Base-by-base conservation (phyloP, 2,888 invertebrate species). In the Torymus texanus region DNA sequence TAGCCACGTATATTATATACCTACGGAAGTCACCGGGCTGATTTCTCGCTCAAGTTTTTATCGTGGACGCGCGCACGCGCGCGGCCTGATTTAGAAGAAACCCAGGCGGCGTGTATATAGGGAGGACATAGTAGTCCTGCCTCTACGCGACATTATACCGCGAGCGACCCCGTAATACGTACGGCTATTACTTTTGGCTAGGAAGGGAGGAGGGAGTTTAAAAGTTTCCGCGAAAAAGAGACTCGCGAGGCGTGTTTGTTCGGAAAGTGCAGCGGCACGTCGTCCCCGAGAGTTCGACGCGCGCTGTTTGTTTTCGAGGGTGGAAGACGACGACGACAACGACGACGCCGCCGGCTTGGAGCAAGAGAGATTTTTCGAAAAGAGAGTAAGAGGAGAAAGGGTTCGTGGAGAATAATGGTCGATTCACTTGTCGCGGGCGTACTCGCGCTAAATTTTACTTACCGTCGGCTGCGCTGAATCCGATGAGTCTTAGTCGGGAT, bases 41-140 rank as follows among this genome's bases (percentile, higher is more conserved):
- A 78, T 76, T 62, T 59, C 78, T 74, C 21, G 71, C 55, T 71
- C 21, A 71, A 71, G 59, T 76, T 75, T 73, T 78, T 70, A 58
- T 61, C 50, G 59, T 2, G 21, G 21, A 21, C 21, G 21, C 21
- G 2, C 21, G 21, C 66, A 21, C 21, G 21, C 21, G 2, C 21
- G 21, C 66, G 51, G 0, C n/a, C 50, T 65, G 63, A 65, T 76
- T 71, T 56, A 56, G 41, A 41, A 41, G 41, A 41, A 41, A 41
- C 41, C 41, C 41, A 8, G 41, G 41, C 8, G 5, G 10, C 1
- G 8, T 1, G 41, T 41, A 5, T 41, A 21, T 21, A 21, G 21
- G 41, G 41, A 41, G 41, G 41, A 41, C 41, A 41, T 41, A 41
- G 41, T 4, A 41, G 41, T 41, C 41, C 41, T 41, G 41, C 41